phyloP scores from a whole-genome alignment of 1,140 invertebrate genomes.

The Holcopasites calliopsidis region DNA sequence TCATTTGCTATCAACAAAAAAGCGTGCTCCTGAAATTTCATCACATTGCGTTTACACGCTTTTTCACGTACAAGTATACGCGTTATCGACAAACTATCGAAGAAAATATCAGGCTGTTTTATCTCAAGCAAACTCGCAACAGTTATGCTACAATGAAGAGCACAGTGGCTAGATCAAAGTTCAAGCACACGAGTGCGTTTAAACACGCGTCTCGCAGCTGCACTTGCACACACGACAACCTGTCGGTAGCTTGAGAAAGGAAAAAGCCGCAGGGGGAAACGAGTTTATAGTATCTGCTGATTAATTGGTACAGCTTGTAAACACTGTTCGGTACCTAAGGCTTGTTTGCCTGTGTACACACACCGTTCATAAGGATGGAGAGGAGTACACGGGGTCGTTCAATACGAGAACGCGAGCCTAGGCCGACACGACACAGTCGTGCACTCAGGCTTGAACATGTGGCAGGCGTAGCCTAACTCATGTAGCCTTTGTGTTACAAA shows the following conservation, averaged over 20 bases:
- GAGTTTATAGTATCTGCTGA: conserved; percentile 66
- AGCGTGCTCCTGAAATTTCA: no score
- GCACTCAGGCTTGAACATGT: conserved; percentile 71
- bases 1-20: no score
- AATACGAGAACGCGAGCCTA: conserved; percentile 52
- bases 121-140: background rate
- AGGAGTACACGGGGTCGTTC: conserved; percentile 51
- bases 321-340: conserved; percentile 71
- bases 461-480: conserved; percentile 72
- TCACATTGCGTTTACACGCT: no score
- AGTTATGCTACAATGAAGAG: background rate
- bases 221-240: conserved; percentile 23
- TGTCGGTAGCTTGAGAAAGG: conserved; percentile 8
- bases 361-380: conserved; percentile 60
- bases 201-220: background rate
- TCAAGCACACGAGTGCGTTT: background rate
- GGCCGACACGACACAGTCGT: conserved; percentile 52
- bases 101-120: no score
- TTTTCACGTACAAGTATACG: no score
- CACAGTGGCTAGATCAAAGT: background rate
- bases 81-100: no score
- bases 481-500: conserved; percentile 79
- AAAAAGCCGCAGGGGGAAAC: conserved; percentile 62
- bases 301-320: conserved; percentile 75
- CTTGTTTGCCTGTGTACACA: conserved; percentile 71